These are phyloP conservation scores for Hydropotes inermis DNA, from an alignment of 2,113 vertebrate genomes.

Conservation along the genomic window DNA sequence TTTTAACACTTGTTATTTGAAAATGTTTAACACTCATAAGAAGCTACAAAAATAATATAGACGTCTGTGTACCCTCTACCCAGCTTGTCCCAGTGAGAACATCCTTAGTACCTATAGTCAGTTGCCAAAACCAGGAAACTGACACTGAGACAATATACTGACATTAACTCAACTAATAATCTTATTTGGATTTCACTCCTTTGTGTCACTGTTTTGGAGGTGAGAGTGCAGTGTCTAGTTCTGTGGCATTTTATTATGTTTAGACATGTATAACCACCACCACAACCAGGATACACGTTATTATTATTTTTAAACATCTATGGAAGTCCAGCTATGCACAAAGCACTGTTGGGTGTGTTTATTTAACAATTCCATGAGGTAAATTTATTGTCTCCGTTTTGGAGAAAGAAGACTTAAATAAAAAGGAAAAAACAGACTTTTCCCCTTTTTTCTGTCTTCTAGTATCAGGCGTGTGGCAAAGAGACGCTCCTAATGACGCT, in stretches of 20 bases:
- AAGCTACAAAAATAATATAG: not conserved
- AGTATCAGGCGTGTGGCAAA: constrained; percentile 32
- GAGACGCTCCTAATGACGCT: constrained; percentile 32
- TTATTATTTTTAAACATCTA: constrained; percentile 2
- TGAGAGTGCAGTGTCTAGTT: not conserved
- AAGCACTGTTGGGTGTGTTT: not conserved
- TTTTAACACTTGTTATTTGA: constrained; percentile 5
- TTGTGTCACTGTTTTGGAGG: not conserved
- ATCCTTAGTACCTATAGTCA: not conserved
- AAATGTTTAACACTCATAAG: not conserved
- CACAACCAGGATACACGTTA: not conserved
- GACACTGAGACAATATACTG: not conserved
- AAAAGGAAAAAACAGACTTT: constrained; percentile 17
- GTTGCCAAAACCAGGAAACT: not conserved
- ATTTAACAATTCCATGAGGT: not conserved
- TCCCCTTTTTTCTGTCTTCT: constrained; percentile 39
- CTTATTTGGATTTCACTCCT: not conserved
- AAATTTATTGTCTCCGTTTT: not conserved
- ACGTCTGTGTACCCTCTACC: not conserved
- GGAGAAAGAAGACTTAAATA: not conserved
- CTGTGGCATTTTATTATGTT: not conserved
- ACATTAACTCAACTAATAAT: not conserved
- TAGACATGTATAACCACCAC: not conserved
- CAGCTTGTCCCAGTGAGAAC: not conserved
- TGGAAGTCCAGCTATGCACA: not conserved